phyloP scores from a whole-genome alignment of 2,113 vertebrate species.

The Dromiciops gliroides region DNA sequence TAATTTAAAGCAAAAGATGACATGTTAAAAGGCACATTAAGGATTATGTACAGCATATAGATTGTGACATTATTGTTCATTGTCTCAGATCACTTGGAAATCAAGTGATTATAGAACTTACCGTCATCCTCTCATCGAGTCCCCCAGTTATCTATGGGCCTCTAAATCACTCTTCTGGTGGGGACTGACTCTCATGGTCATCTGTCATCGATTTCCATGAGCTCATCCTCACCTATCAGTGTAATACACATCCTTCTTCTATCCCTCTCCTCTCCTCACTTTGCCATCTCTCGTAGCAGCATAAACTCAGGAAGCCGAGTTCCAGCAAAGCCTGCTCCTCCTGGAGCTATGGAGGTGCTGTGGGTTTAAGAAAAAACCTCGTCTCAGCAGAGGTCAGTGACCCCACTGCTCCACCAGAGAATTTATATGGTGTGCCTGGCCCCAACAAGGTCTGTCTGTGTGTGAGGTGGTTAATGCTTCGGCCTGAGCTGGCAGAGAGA shows the following conservation, averaged over 20 bases:
- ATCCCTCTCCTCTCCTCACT: not conserved
- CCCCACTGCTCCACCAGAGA: not conserved
- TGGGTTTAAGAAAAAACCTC: not conserved
- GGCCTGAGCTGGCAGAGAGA: not conserved
- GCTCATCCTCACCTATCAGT: not conserved
- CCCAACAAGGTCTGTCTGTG: slow-evolving; percentile 24
- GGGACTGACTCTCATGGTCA: not conserved
- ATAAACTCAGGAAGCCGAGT: not conserved
- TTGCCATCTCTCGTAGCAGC: not conserved
- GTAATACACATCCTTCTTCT: not conserved
- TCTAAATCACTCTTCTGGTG: not conserved
- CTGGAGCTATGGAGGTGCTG: slow-evolving; percentile 6
- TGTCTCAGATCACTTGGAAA: not conserved
- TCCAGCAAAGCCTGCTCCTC: not conserved
- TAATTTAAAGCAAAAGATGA: not conserved
- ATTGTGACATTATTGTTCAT: accelerated
- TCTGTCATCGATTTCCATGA: not conserved
- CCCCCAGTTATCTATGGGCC: not conserved
- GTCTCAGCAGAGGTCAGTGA: not conserved
- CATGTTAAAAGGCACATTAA: not conserved
- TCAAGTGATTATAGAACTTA: not conserved
- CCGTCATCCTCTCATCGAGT: not conserved
- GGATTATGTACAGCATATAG: not conserved
- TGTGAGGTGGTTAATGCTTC: not conserved
- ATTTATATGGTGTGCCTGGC: not conserved